phyloP scores from a whole-genome alignment of 2,888 invertebrate genomes.

The Protophormia terraenovae region DNA sequence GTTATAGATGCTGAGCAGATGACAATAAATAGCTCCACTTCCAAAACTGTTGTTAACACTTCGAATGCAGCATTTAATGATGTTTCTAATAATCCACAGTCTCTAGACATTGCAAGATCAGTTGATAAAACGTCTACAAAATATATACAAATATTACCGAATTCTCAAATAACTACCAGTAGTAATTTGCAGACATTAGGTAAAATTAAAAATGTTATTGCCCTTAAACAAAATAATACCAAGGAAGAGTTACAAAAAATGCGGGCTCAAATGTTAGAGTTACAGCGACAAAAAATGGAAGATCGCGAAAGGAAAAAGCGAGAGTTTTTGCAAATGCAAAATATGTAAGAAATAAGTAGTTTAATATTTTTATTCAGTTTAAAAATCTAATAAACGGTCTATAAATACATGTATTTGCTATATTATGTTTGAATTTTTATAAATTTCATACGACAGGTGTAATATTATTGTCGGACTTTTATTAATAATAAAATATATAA shows the following conservation, averaged over 20 bases:
- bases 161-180: neutral
- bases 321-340: neutral
- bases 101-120: neutral
- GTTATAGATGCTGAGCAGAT: neutral
- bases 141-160: neutral
- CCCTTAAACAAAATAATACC: neutral
- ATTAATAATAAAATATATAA: too few species aligned
- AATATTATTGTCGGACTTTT: too few species aligned
- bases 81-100: neutral
- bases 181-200: neutral
- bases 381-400: neutral
- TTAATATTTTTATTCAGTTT: neutral
- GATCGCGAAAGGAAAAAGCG: conserved; percentile 68
- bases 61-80: neutral
- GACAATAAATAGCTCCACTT: neutral
- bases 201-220: neutral
- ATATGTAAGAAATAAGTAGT: neutral
- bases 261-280: conserved; percentile 66
- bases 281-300: conserved; percentile 70
- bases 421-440: too few species aligned
- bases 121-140: neutral
- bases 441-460: too few species aligned
- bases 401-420: too few species aligned
- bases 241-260: conserved; percentile 50
- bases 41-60: neutral